Base-by-base conservation (phyloP, 2,113 vertebrate genomes). In the Salvelinus namaycush region DNA sequence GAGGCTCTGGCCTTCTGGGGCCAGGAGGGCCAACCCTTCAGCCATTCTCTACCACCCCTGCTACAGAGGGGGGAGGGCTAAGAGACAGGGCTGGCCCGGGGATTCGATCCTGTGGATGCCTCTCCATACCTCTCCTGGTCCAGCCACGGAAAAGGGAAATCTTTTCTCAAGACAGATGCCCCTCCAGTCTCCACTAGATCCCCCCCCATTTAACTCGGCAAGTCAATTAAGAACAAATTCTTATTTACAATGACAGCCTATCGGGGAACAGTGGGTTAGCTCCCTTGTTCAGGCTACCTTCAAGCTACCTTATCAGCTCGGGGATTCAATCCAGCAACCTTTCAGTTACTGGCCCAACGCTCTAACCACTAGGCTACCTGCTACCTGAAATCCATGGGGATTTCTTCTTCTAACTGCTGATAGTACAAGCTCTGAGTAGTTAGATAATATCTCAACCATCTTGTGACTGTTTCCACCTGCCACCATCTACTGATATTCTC, bases 1-100 rank as follows among this genome's bases (percentile, higher is more conserved):
- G 44, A 49, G 73, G 72, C 18, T n/a, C 76, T 79, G 44, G 59
- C 83, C 84, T 69, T 60, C 62, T 60, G 73, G 24, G 49, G 13
- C 44, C 39, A 39, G 26, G 60, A 69, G 74, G 74, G 44, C 27
- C 76, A 62, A 49, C 62, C 81, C 84, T 74, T 59, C 81, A 12
- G 71, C 86, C 76, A 87, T 83, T 84, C 85, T 78, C 64, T 29
- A 76, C 57, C 80, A 80, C 82, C 81, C 79, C 81, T 44, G 51
- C 68, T 79, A 82, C 76, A 26, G 59, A 72, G 77, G 74, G 67
- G 48, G 68, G 59, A 59, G 79, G 73, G 81, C 81, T 83, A 79
- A 77, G 86, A 75, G 92, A 87, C 77, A 26, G 92, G 83, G 92
- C 92, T 93, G 87, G 90, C 87, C 93, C 88, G 80, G 76, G 83